These are phyloP conservation scores for Ammodytes marinus DNA, from an alignment of 2,113 vertebrate genomes.

Conservation along the genomic window DNA sequence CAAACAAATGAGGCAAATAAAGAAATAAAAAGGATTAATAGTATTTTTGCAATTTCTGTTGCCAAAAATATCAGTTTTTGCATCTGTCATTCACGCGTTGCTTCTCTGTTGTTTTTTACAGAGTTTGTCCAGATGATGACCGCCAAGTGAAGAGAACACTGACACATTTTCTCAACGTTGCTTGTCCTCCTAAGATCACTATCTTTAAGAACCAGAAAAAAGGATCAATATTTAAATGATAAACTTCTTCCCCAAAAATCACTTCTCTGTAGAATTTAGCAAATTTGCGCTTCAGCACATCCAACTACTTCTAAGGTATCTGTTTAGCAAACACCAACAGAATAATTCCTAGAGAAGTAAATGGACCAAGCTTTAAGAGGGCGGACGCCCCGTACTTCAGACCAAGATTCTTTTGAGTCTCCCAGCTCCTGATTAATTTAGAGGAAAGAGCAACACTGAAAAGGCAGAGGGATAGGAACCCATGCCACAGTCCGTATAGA, in stretches of 20 bases:
- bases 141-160: conserved; percentile 88
- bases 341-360: conserved; percentile 86
- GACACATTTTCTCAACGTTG: conserved; percentile 79
- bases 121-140: conserved; percentile 98
- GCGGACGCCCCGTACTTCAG: conserved; percentile 81
- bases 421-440: conserved; percentile 77
- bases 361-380: conserved; percentile 87
- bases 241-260: conserved; percentile 64
- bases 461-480: conserved; percentile 63
- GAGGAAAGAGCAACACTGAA: conserved; percentile 72
- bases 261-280: conserved; percentile 76
- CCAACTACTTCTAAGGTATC: conserved; percentile 79
- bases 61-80: neutral
- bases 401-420: conserved; percentile 78
- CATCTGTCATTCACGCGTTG: neutral
- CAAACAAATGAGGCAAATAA: too few relatives aligned
- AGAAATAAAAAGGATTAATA: neutral
- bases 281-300: conserved; percentile 79
- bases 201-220: conserved; percentile 81
- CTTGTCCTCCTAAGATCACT: conserved; percentile 87
- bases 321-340: conserved; percentile 83
- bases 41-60: neutral
- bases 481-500: conserved; percentile 63
- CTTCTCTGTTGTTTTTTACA: conserved; percentile 65
- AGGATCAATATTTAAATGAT: conserved; percentile 69